These are phyloP conservation scores for Blomia tropicalis DNA, from an alignment of 2,888 invertebrate species.

Conservation along the genomic window DNA sequence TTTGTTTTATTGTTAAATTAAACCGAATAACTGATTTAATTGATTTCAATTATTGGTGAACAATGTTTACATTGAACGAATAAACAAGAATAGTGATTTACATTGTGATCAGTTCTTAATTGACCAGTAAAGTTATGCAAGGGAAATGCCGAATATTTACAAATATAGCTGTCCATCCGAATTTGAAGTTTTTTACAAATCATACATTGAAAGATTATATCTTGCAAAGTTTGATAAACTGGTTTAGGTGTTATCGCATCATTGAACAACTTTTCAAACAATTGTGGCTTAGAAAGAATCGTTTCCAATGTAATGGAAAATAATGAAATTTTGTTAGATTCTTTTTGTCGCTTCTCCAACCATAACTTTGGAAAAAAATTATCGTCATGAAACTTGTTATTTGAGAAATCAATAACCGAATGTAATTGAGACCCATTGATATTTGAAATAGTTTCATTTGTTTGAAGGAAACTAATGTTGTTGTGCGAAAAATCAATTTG, in stretches of 20 bases:
- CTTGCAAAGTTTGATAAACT: not conserved
- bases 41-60: too few species aligned
- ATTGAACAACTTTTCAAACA: not conserved
- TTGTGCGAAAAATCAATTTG: constrained; percentile 13
- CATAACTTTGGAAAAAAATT: not conserved
- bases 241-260: not conserved
- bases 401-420: constrained; percentile 3
- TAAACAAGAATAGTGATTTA: not conserved
- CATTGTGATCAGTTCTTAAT: not conserved
- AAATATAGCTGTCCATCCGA: not conserved
- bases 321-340: not conserved
- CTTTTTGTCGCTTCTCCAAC: not conserved
- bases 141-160: not conserved
- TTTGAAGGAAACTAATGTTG: not conserved
- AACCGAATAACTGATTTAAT: too few species aligned
- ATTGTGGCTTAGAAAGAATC: not conserved
- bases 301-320: not conserved
- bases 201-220: not conserved
- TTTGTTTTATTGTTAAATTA: not conserved
- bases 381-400: not conserved
- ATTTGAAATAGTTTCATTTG: not conserved
- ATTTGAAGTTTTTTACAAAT: not conserved
- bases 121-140: not conserved
- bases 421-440: not conserved
- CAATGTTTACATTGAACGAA: not conserved